Evolutionary conservation across 2,797 vertebrate species (phyloP).

Genomic region (Anniella stebbinsi): DNA sequence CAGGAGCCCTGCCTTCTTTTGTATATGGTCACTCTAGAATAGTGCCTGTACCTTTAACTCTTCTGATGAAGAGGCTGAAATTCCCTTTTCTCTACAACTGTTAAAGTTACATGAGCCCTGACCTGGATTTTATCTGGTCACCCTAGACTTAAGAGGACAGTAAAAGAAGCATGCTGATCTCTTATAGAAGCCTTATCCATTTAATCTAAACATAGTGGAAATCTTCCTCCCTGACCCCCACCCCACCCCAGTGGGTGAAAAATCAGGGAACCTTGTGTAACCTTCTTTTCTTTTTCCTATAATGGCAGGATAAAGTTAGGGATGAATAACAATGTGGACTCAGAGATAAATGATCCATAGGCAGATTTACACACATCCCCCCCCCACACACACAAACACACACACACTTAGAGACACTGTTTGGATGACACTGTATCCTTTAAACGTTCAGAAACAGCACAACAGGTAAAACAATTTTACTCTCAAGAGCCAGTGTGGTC

Average conservation of each 20-base stretch:
- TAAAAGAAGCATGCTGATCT: not conserved
- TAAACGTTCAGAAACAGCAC: not conserved
- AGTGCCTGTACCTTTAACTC: no score
- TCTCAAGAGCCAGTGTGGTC: no score
- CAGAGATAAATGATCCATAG: not conserved
- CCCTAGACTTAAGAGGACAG: not conserved
- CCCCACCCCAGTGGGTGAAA: not conserved
- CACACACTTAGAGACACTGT: no score
- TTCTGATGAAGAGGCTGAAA: no score
- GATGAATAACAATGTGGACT: not conserved
- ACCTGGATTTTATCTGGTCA: no score
- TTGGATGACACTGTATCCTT: no score
- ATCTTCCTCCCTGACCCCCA: not conserved
- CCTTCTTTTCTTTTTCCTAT: not conserved
- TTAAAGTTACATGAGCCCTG: no score
- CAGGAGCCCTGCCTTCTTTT: no score
- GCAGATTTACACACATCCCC: not conserved
- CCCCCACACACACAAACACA: no score
- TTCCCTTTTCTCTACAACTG: no score
- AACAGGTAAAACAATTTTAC: no score
- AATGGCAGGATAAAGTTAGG: not conserved
- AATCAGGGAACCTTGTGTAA: not conserved
- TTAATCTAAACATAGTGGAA: conserved; percentile 6
- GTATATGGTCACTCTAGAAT: no score
- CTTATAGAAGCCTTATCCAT: not conserved